phyloP scores from a whole-genome alignment of 2,797 vertebrate genomes.

The Pseudochirops corinnae region DNA sequence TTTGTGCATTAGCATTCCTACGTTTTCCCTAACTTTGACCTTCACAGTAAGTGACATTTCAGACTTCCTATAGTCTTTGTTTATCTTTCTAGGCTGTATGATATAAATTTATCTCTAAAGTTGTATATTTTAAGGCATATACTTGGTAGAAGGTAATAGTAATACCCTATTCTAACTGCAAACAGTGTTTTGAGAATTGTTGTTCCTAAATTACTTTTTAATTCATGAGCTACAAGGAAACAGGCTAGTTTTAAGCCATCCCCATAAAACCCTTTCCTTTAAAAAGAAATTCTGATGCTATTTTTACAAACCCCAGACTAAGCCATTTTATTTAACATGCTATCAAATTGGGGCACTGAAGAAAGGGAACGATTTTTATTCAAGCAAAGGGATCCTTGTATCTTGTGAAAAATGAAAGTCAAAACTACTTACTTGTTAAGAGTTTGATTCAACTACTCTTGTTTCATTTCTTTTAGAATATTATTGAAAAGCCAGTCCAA shows the following conservation, averaged over 20 bases:
- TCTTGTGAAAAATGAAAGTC: constrained; percentile 39
- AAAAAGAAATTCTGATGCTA: not conserved
- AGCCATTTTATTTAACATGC: not conserved
- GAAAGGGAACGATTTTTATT: not conserved
- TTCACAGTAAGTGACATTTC: not conserved
- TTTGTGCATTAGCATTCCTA: not conserved
- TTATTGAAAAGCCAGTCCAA: constrained; percentile 82
- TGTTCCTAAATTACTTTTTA: not conserved
- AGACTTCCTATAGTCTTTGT: not conserved
- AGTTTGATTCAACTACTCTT: constrained; percentile 1
- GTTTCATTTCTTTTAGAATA: constrained; percentile 80
- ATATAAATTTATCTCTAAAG: not conserved
- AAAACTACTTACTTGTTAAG: not conserved
- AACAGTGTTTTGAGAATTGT: not conserved
- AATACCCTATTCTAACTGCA: not conserved
- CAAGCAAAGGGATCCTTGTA: not conserved
- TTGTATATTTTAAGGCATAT: not conserved
- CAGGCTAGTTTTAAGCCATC: not conserved
- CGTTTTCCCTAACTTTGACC: not conserved
- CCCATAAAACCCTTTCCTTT: not conserved
- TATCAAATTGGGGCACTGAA: not conserved
- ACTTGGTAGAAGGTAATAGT: not conserved
- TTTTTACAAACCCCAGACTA: not conserved
- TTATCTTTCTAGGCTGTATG: not conserved
- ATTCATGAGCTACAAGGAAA: not conserved